Conservation (phyloP, 2,113 vertebrate species). For the Eolophus roseicapilla region DNA sequence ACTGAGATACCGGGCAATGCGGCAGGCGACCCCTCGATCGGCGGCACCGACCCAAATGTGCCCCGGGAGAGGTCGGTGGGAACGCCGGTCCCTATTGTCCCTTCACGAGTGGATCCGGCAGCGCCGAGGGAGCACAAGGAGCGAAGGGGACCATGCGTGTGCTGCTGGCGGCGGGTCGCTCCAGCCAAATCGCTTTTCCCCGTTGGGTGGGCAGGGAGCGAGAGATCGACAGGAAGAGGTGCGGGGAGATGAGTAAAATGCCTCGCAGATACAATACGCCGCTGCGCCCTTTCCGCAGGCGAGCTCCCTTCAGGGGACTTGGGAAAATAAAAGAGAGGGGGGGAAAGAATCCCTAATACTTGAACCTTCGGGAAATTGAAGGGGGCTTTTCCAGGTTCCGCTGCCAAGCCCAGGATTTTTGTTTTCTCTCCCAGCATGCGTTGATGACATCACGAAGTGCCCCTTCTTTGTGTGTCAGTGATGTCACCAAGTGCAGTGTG, state of each 20-base stretch:
- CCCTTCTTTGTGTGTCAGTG: conserved; percentile 63
- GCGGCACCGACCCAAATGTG: not conserved
- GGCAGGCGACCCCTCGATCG: not conserved
- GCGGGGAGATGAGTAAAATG: not conserved
- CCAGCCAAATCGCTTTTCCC: not conserved
- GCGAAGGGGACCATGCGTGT: not conserved
- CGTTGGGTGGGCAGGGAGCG: not conserved
- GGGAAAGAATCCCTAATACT: not conserved
- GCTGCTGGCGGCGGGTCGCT: too few relatives aligned
- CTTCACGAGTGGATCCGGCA: not conserved
- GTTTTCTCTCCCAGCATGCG: conserved; percentile 54
- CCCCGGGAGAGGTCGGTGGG: not conserved
- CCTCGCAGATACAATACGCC: not conserved
- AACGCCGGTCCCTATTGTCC: not conserved
- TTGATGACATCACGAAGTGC: conserved; percentile 62
- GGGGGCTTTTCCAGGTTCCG: not conserved
- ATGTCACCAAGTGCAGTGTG: conserved; percentile 60
- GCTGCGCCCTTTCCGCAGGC: not conserved
- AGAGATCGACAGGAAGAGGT: not conserved
- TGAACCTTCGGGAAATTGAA: not conserved
- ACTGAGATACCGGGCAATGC: not conserved
- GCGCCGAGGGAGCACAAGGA: not conserved
- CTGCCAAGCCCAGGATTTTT: conserved; percentile 39
- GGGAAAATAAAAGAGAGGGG: not conserved
- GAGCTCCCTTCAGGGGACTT: not conserved